phyloP scores from a whole-genome alignment of 2,797 vertebrate species.

The Spinibarbus caldwelli region DNA sequence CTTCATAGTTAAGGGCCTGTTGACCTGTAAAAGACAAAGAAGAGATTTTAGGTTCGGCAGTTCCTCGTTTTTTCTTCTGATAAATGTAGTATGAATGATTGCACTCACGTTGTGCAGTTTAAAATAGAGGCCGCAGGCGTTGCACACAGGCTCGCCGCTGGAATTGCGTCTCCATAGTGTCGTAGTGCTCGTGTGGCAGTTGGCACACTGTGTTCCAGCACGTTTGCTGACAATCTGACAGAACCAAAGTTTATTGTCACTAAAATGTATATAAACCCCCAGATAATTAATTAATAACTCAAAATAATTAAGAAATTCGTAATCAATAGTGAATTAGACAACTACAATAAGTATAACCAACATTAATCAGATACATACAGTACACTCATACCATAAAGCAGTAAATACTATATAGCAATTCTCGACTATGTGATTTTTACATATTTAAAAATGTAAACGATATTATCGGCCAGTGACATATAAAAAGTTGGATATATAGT shows the following conservation, averaged over 20 bases:
- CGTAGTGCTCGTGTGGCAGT: conserved; percentile 89
- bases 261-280: not conserved
- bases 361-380: not conserved
- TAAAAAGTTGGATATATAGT: too few species aligned
- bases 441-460: not conserved
- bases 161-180: conserved; percentile 90
- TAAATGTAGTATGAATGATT: not conserved
- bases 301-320: not conserved
- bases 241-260: not conserved
- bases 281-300: not conserved
- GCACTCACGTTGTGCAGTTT: conserved; percentile 89
- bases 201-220: conserved; percentile 87
- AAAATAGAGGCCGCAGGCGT: conserved; percentile 91
- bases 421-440: not conserved
- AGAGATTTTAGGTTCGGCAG: not conserved
- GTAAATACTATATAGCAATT: not conserved
- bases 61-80: not conserved
- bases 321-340: not conserved
- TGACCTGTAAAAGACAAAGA: conserved; percentile 75
- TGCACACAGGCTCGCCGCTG: conserved; percentile 89
- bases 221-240: conserved; percentile 86
- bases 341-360: not conserved
- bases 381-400: not conserved
- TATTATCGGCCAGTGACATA: not conserved
- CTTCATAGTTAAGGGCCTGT: conserved; percentile 90